Evolutionary conservation across 2,888 invertebrate species (phyloP), one percentile per base, ranked within the genome.

Genomic region (Parapristionchus giblindavisi): DNA sequence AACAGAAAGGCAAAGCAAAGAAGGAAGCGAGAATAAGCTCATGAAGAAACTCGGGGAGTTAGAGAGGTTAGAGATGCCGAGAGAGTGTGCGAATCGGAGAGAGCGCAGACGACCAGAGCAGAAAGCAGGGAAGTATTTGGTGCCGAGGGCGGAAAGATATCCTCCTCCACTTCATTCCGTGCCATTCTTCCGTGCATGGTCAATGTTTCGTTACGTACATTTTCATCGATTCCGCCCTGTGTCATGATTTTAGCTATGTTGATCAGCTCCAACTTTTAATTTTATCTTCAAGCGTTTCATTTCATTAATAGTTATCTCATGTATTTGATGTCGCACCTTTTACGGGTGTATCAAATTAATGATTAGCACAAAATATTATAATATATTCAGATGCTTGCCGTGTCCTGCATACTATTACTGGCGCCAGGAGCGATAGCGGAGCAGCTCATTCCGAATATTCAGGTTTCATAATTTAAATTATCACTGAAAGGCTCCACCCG

Each of bases 81-180:
- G 60, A 36, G 38, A 38, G 27, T 40, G 40, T 17, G 61, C 27
- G 34, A 24, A 61, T 36, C 36, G 34, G 61, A 61, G 61, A 61
- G 61, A n/a, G n/a, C n/a, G n/a, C n/a, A n/a, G n/a, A n/a, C n/a
- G n/a, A 40, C 34, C 4, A 38, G 40, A 61, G 8, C n/a, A 36
- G 40, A 40, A 32, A 21, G 38, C 24, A 32, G 21, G 61, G 40
- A 61, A 61, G 38, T 61, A 61, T 61, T 61, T 61, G 61, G 61
- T 61, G 61, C 40, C 38, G 61, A 11, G n/a, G n/a, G n/a, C 38
- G 60, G 61, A 38, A 61, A 61, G 61, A 61, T 40, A 61, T 61
- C 38, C 38, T 40, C 61, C 36, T 38, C 34, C 61, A 38, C 38
- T 36, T 24, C n/a, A 36, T 40, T 14, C 29, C 32, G 34, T 61